Evolutionary conservation across 2,888 invertebrate species (phyloP).

Genomic region (Poecilus cupreus): DNA sequence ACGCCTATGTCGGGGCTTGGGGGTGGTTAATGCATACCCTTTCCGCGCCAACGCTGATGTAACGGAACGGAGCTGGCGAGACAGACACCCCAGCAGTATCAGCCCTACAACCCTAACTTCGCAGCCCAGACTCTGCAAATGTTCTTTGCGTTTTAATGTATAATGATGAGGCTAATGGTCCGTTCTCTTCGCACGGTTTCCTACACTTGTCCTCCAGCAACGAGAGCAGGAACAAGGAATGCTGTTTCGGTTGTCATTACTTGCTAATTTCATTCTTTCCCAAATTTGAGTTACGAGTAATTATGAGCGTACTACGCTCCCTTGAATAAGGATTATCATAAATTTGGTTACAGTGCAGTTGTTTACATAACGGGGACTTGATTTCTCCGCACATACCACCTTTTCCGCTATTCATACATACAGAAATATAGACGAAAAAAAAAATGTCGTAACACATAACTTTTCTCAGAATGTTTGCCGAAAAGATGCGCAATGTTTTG

Average conservation of each 20-base stretch:
- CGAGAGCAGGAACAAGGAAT: background rate
- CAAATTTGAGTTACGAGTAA: conserved; percentile 20
- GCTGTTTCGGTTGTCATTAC: conserved; percentile 15
- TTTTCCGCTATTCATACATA: too few relatives aligned
- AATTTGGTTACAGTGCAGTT: too few relatives aligned
- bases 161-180: conserved; percentile 42
- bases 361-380: too few relatives aligned
- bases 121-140: conserved; percentile 3
- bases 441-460: too few relatives aligned
- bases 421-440: too few relatives aligned
- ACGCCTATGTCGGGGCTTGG: background rate
- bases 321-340: too few relatives aligned
- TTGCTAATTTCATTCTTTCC: conserved; percentile 31
- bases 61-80: conserved; percentile 20
- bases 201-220: conserved; percentile 5
- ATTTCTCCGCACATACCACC: too few relatives aligned
- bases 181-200: conserved; percentile 29
- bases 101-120: background rate
- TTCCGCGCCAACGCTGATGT: conserved; percentile 24
- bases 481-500: too few relatives aligned
- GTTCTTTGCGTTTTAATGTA: conserved; percentile 39
- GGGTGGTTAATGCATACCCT: conserved; percentile 23
- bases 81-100: conserved; percentile 3
- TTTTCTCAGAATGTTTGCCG: too few relatives aligned
- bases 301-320: too few relatives aligned